Evolutionary conservation across 2,797 vertebrate genomes (phyloP), one percentile per base, ranked within the genome.

Genomic region (Picus viridis): DNA sequence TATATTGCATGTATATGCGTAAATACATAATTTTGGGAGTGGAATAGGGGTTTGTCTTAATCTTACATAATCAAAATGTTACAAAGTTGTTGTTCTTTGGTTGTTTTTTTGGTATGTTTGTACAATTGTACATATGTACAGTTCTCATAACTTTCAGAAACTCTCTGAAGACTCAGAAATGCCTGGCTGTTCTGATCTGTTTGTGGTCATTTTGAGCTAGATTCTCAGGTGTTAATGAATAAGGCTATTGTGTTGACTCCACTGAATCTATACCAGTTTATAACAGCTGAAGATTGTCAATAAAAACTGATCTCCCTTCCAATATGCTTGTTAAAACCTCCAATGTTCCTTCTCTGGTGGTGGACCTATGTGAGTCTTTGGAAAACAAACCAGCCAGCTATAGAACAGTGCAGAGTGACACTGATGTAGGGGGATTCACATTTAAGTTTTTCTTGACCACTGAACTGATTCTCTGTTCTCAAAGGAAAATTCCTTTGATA

Each of bases 271-370:
- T 30, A 47, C 5, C 11, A n/a, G 62, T 51, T 89, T 59, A 10
- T 43, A 59, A n/a, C 11, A 70, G 22, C 34, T 67, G 29, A 67
- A 63, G 29, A 10, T 18, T 54, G 43, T 9, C 26, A 67, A 3
- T 59, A 74, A 41, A 91, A 83, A 27, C 5, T 56, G 41, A 67
- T 4, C 27, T 86, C 20, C 39, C 22, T 59, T 74, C 18, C 45
- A 51, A 19, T 6, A 13, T 29, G 23, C 14, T 74, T 59, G 27
- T 47, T 43, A 34, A 32, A 51, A 82, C 41, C 29, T 56, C 16
- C 29, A 3, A 0, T 49, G 5, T 16, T 59, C 1, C 0, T 86
- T 63, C 20, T 59, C 10, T 47, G 39, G 14, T 30, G 14, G 6
- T 43, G 10, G 11, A 12, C 13, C 53, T 86, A 19, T 29, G 11